phyloP scores from a whole-genome alignment of 2,888 invertebrate species.

The Hecatera dysodea region DNA sequence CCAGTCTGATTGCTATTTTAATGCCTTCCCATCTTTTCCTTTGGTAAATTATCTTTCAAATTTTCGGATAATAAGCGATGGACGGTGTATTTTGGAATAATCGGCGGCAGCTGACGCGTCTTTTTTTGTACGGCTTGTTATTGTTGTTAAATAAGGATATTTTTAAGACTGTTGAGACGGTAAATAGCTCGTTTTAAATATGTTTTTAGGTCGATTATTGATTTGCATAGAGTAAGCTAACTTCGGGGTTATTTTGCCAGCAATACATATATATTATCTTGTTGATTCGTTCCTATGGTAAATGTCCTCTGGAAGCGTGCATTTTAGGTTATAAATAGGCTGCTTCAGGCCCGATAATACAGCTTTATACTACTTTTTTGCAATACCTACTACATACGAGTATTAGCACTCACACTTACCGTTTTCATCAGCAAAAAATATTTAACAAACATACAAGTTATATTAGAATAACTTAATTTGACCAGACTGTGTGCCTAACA shows the following conservation, averaged over 20 bases:
- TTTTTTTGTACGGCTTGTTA: slow-evolving; percentile 47
- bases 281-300: too few species aligned
- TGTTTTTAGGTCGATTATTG: neutral
- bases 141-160: slow-evolving; percentile 37
- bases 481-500: too few species aligned
- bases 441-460: too few species aligned
- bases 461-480: too few species aligned
- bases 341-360: too few species aligned
- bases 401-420: too few species aligned
- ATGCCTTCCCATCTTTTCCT: slow-evolving; percentile 79
- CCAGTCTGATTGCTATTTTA: slow-evolving; percentile 89
- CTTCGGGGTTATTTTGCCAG: neutral
- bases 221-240: neutral
- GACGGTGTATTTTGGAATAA: slow-evolving; percentile 62
- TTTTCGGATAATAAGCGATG: slow-evolving; percentile 72
- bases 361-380: too few species aligned
- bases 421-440: too few species aligned
- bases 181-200: slow-evolving; percentile 8
- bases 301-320: too few species aligned
- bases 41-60: slow-evolving; percentile 80
- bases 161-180: slow-evolving; percentile 10
- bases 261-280: too few species aligned
- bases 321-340: too few species aligned
- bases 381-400: too few species aligned
- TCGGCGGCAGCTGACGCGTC: slow-evolving; percentile 62